phyloP scores from a whole-genome alignment of 2,888 invertebrate species.

The Zelleria hepariella region DNA sequence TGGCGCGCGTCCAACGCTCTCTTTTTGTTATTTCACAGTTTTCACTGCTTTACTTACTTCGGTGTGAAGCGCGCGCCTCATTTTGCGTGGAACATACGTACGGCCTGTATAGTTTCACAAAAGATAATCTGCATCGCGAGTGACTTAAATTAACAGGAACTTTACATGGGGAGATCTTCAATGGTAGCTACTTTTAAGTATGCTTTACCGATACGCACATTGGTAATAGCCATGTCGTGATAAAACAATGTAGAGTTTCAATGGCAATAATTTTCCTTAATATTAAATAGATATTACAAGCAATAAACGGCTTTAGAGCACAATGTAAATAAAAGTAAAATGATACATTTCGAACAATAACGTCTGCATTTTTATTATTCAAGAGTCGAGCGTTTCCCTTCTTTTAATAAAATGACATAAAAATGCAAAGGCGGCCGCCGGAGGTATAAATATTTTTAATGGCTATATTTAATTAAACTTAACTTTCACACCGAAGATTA shows the following conservation, averaged over 20 bases:
- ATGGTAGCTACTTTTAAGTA: too few species aligned
- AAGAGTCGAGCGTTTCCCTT: constrained; percentile 16
- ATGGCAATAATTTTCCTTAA: too few species aligned
- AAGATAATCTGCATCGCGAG: too few species aligned
- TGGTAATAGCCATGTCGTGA: too few species aligned
- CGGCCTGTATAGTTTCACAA: too few species aligned
- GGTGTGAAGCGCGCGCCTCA: not conserved
- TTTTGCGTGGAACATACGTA: not conserved
- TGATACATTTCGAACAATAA: not conserved
- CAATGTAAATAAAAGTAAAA: not conserved
- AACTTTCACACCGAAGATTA: constrained; percentile 19
- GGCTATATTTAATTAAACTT: constrained; percentile 56
- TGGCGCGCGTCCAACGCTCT: constrained; percentile 37
- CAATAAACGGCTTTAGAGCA: too few species aligned
- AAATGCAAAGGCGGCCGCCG: constrained; percentile 49
- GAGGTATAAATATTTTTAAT: constrained; percentile 64
- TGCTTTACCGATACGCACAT: too few species aligned
- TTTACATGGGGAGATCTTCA: too few species aligned
- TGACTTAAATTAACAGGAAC: too few species aligned
- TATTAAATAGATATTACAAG: too few species aligned
- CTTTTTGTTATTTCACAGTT: constrained; percentile 9
- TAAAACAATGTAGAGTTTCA: too few species aligned
- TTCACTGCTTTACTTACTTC: not conserved
- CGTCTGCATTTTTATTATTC: not conserved
- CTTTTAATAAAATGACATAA: constrained; percentile 45